Base-by-base conservation (phyloP, 2,113 vertebrate species). In the Crotalus viridis region DNA sequence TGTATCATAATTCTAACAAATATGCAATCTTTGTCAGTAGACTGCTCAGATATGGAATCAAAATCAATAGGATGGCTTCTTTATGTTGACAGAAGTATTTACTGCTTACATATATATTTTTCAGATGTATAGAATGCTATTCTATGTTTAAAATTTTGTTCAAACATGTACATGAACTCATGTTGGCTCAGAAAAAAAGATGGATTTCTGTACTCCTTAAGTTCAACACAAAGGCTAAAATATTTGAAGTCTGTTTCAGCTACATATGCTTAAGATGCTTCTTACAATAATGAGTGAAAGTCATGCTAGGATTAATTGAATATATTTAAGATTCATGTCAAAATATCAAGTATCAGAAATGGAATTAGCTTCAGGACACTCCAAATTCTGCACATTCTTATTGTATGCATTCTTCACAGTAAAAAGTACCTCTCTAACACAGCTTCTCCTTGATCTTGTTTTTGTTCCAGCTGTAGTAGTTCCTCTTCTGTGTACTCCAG, bases 381-480 rank as follows among this genome's bases (percentile, higher is more conserved):
- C 74, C 33, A 81, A 81, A 1, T 3, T 81, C 33, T 81, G 7
- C 74, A 81, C 17, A 43, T 81, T 81, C 33, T 81, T 81, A 81
- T 81, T 81, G 33, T 43, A 43, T 81, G 33, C 17, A 21, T 81
- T 39, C 33, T 39, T 0, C 0, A 0, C 89, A 85, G 91, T 55
- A 81, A 95, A n/a, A 4, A 0, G 55, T 94, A 99, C 99, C 99
- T 98, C 95, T 99, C 99, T 2, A 98, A 98, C 26, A 97, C 81
- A 0, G 96, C 98, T 97, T 99, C 98, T 0, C 97, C 97, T 21
- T 98, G 98, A 94, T 99, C 98, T 57, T 99, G 98, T 96, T 98
- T 99, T 94, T 97, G 97, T 91, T 98, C 98, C 94, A 98, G 97
- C 93, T 98, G 98, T 54, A 98, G 94, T 56, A 98, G 97, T 94